These are phyloP conservation scores for Rhynchonycteris naso DNA, from an alignment of 2,797 vertebrate species.

Conservation along the genomic window DNA sequence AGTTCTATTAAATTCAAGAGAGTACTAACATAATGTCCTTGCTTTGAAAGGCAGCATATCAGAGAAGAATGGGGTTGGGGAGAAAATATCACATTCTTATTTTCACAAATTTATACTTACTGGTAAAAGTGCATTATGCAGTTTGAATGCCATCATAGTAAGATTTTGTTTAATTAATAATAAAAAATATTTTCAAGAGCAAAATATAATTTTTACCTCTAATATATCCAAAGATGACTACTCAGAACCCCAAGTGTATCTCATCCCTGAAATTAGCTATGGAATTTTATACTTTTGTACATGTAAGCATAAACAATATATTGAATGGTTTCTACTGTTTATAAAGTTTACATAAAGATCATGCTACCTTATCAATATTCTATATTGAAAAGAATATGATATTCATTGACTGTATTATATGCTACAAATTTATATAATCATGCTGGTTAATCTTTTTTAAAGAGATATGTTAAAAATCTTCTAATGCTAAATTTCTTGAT, in stretches of 20 bases:
- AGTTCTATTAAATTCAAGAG: conserved; percentile 2
- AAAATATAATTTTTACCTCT: not conserved
- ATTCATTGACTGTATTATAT: not conserved
- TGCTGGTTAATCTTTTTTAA: not conserved
- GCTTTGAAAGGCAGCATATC: not conserved
- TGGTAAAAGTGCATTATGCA: not conserved
- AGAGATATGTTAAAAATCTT: not conserved
- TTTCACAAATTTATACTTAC: not conserved
- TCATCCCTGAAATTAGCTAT: not conserved
- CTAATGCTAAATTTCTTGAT: not conserved
- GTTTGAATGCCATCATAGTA: not conserved
- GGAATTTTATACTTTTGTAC: not conserved
- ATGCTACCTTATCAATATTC: not conserved
- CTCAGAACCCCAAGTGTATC: not conserved
- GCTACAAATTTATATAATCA: not conserved
- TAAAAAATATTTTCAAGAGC: not conserved
- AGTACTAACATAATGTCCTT: not conserved
- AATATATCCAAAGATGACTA: not conserved
- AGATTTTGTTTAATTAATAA: not conserved
- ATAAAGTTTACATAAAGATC: not conserved
- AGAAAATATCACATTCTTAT: not conserved
- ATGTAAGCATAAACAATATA: not conserved
- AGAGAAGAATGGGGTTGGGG: not conserved
- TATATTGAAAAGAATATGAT: not conserved
- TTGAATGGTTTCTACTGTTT: not conserved